Percentiles rank a stretch among this genome's conserved stretches.
Conservation (phyloP, 2,888 invertebrate species). For the Schizaphis graminum region DNA sequence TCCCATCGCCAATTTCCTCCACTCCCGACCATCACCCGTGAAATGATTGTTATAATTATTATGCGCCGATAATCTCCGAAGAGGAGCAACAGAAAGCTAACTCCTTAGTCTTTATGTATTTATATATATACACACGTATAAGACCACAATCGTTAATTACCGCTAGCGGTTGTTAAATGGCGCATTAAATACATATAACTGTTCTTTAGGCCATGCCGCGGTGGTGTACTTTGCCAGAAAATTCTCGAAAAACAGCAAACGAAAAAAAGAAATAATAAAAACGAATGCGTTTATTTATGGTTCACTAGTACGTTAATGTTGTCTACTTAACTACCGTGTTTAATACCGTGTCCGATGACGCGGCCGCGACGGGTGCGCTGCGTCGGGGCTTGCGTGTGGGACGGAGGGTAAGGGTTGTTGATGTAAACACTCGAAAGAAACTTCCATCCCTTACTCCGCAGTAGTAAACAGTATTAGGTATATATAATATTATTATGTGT, state of each 20-base stretch:
- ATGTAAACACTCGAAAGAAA: slow-evolving; percentile 14
- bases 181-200: slow-evolving; percentile 60
- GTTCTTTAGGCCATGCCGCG: slow-evolving; percentile 30
- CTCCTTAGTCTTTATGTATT: slow-evolving; percentile 32
- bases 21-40: neutral
- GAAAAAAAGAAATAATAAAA: slow-evolving; percentile 31
- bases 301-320: slow-evolving; percentile 36
- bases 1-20: neutral
- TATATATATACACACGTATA: neutral
- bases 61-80: slow-evolving; percentile 65
- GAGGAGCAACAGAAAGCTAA: slow-evolving; percentile 43
- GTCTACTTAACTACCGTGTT: slow-evolving; percentile 33
- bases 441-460: neutral
- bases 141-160: slow-evolving; percentile 63
- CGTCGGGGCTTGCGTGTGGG: neutral
- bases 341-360: slow-evolving; percentile 41
- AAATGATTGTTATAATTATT: slow-evolving; percentile 60
- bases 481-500: neutral
- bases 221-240: slow-evolving; percentile 41
- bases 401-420: neutral
- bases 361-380: neutral
- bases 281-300: slow-evolving; percentile 43
- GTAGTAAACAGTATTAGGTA: slow-evolving; percentile 18
- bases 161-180: slow-evolving; percentile 59
- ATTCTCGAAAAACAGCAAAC: slow-evolving; percentile 20